phyloP scores from a whole-genome alignment of 2,113 vertebrate species.

The Oryzias curvinotus region DNA sequence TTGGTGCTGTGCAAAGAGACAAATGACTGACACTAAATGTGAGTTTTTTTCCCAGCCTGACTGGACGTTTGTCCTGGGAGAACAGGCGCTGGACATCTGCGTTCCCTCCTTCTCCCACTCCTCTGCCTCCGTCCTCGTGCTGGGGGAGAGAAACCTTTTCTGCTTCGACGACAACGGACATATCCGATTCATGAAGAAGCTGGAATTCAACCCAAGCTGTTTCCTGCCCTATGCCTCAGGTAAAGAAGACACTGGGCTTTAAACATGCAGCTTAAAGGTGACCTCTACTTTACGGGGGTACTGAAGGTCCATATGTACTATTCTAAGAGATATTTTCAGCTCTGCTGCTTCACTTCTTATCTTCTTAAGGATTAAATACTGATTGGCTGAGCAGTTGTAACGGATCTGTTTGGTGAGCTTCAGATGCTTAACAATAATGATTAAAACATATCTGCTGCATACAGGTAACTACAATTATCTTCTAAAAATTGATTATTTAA shows the following conservation, averaged over 20 bases:
- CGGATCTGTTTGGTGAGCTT: neutral
- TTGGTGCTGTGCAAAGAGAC: too few relatives aligned
- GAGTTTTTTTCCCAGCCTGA: conserved; percentile 81
- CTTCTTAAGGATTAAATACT: neutral
- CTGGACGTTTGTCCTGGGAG: conserved; percentile 92
- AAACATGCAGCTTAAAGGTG: neutral
- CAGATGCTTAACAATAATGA: too few relatives aligned
- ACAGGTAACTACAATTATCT: too few relatives aligned
- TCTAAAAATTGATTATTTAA: too few relatives aligned
- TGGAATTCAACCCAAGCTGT: conserved; percentile 93
- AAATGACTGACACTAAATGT: conserved; percentile 4
- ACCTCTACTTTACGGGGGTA: neutral
- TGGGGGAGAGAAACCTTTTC: conserved; percentile 94
- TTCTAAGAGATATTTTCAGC: neutral
- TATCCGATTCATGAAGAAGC: conserved; percentile 97
- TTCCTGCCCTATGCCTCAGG: conserved; percentile 93
- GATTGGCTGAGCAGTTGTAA: neutral
- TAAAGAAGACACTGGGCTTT: conserved; percentile 18
- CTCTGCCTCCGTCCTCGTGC: conserved; percentile 85
- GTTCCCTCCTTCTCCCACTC: conserved; percentile 83
- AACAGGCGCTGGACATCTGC: conserved; percentile 88
- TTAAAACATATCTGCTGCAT: too few relatives aligned
- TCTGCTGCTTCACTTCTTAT: neutral
- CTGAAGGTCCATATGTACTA: neutral
- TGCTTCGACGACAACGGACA: conserved; percentile 94